Evolutionary conservation across 2,888 invertebrate species (phyloP).

Genomic region (Caenorhabditis japonica): DNA sequence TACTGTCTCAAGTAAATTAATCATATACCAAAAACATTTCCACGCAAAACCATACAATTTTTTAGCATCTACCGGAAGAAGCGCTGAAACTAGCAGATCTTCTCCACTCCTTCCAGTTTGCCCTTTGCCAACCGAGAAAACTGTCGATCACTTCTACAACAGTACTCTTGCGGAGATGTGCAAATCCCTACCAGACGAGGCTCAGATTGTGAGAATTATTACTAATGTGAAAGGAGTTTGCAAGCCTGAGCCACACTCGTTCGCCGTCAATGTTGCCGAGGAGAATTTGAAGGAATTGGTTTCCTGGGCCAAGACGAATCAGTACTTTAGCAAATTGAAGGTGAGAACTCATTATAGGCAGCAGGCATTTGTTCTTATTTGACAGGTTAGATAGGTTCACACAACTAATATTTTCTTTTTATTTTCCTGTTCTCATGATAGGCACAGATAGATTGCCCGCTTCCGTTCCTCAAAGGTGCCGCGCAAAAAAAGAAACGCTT

Average conservation of each 20-base stretch:
- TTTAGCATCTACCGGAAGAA: slow-evolving; percentile 47
- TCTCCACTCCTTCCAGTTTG: slow-evolving; percentile 72
- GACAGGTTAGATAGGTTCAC: slow-evolving; percentile 1
- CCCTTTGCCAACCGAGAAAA: slow-evolving; percentile 73
- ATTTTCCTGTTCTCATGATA: slow-evolving; percentile 30
- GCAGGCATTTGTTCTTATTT: too few relatives aligned
- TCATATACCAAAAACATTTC: neutral
- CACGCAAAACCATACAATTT: too few relatives aligned
- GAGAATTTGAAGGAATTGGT: slow-evolving; percentile 66
- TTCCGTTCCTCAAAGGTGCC: slow-evolving; percentile 30
- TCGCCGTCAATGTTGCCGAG: slow-evolving; percentile 60
- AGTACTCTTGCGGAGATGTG: slow-evolving; percentile 47
- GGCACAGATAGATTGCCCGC: slow-evolving; percentile 34
- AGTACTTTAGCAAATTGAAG: slow-evolving; percentile 64
- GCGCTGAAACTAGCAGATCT: slow-evolving; percentile 55
- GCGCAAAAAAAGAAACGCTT: slow-evolving; percentile 17
- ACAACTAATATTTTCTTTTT: slow-evolving; percentile 19
- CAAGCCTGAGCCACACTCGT: slow-evolving; percentile 49
- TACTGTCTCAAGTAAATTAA: slow-evolving; percentile 40
- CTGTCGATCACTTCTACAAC: slow-evolving; percentile 72
- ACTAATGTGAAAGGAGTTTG: neutral
- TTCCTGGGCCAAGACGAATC: slow-evolving; percentile 66
- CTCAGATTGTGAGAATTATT: slow-evolving; percentile 14
- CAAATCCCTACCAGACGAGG: slow-evolving; percentile 45
- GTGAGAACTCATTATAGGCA: too few relatives aligned